Conservation (phyloP, 1,140 invertebrate species). For the Drosophila eugracilis region DNA sequence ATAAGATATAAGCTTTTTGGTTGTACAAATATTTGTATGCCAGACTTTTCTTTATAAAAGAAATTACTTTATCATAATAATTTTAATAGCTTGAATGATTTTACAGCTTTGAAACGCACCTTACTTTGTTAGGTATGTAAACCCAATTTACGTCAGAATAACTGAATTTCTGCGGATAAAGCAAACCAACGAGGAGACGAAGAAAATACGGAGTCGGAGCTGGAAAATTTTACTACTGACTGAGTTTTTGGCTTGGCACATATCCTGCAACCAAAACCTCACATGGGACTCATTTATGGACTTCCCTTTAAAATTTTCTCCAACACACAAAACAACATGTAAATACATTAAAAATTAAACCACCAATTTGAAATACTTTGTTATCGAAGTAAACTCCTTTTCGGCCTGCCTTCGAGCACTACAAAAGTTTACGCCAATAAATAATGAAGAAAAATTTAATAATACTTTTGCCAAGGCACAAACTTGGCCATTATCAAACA, state of each 20-base stretch:
- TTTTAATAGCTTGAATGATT: background rate
- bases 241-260: conserved; percentile 24
- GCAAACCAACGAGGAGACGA: conserved; percentile 25
- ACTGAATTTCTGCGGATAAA: conserved; percentile 50
- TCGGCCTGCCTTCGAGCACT: conserved; percentile 10
- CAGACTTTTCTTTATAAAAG: too few species aligned
- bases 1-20: background rate
- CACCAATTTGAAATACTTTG: conserved; percentile 43
- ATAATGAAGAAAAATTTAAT: conserved; percentile 66
- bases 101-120: conserved; percentile 8
- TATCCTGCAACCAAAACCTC: conserved; percentile 10
- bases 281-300: conserved; percentile 7
- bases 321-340: background rate
- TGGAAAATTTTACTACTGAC: conserved; percentile 32
- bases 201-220: conserved; percentile 12
- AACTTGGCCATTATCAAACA: conserved; percentile 77
- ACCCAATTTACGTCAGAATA: conserved; percentile 59
- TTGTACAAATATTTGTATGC: background rate
- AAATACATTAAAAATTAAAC: conserved; percentile 63
- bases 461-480: conserved; percentile 46
- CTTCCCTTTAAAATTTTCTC: conserved; percentile 10
- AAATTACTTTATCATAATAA: background rate
- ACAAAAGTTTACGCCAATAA: conserved; percentile 60
- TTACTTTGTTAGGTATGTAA: conserved; percentile 44
- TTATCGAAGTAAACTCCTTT: conserved; percentile 36